phyloP scores from a whole-genome alignment of 2,113 vertebrate species.

The Tenrec ecaudatus region DNA sequence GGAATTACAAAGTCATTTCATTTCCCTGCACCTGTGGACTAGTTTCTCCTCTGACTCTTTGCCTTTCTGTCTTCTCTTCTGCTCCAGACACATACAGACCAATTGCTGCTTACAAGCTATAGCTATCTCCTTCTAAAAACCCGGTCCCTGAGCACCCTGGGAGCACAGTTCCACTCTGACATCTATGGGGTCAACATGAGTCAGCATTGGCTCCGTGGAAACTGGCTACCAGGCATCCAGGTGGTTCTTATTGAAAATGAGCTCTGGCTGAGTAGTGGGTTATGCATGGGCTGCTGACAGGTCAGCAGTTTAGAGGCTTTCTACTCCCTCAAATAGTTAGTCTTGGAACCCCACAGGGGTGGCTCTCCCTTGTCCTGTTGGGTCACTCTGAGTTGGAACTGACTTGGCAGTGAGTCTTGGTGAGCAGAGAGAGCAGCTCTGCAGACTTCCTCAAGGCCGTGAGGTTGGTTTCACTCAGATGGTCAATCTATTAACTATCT shows the following conservation, averaged over 20 bases:
- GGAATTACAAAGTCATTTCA: no score
- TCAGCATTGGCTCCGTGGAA: not conserved
- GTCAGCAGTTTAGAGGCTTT: no score
- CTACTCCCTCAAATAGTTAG: no score
- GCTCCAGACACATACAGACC: not conserved
- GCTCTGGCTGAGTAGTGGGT: no score
- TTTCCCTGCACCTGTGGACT: not conserved
- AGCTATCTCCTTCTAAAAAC: not conserved
- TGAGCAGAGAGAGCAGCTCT: not conserved
- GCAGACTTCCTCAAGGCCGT: not conserved
- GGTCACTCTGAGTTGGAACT: not conserved
- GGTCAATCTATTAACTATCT: not conserved
- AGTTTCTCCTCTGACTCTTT: not conserved
- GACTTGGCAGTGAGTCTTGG: not conserved
- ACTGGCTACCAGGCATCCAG: no score
- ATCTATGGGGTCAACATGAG: not conserved
- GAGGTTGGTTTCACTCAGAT: constrained; percentile 1
- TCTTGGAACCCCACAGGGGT: no score
- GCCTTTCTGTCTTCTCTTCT: not conserved
- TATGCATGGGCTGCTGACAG: no score
- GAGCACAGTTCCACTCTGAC: not conserved
- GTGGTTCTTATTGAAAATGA: no score
- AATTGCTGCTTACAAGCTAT: not conserved
- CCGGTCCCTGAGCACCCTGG: not conserved
- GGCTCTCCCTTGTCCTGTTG: not conserved